Percentiles rank a stretch among this genome's conserved stretches.
Evolutionary conservation across 2,113 vertebrate genomes (phyloP).

Genomic region (Grammomys surdaster): DNA sequence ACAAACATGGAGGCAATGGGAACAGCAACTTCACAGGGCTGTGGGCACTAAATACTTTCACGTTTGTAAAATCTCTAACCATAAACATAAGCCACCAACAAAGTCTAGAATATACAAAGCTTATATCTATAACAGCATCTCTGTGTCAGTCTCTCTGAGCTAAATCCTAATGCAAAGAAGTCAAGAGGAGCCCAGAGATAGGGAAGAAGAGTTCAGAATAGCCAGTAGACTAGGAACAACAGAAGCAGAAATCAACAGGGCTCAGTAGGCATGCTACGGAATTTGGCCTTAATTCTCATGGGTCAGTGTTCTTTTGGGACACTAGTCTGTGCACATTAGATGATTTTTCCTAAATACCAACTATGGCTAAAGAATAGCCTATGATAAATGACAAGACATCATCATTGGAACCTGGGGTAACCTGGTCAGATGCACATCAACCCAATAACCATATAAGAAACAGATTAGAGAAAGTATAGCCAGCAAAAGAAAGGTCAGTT

Average conservation of each 20-base stretch:
- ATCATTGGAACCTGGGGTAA: background rate
- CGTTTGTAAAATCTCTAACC: background rate
- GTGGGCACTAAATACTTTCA: background rate
- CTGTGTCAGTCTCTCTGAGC: background rate
- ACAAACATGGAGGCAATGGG: background rate
- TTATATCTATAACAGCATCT: background rate
- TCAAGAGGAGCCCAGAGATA: background rate
- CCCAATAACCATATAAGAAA: background rate
- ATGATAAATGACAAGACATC: background rate
- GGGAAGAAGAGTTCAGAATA: background rate
- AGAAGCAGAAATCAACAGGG: background rate
- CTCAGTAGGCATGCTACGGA: background rate
- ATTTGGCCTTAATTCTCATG: background rate
- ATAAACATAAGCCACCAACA: background rate
- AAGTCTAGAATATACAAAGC: background rate
- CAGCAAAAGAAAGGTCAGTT: background rate
- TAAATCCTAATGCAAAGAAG: background rate
- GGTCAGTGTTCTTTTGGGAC: background rate
- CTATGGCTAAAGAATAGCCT: background rate
- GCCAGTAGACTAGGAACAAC: background rate
- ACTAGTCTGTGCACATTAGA: background rate
- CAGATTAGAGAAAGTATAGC: background rate
- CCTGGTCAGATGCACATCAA: background rate
- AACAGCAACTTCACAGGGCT: background rate
- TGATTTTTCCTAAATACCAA: background rate